Conservation (phyloP, 2,113 vertebrate genomes). For the Petromus typicus region DNA sequence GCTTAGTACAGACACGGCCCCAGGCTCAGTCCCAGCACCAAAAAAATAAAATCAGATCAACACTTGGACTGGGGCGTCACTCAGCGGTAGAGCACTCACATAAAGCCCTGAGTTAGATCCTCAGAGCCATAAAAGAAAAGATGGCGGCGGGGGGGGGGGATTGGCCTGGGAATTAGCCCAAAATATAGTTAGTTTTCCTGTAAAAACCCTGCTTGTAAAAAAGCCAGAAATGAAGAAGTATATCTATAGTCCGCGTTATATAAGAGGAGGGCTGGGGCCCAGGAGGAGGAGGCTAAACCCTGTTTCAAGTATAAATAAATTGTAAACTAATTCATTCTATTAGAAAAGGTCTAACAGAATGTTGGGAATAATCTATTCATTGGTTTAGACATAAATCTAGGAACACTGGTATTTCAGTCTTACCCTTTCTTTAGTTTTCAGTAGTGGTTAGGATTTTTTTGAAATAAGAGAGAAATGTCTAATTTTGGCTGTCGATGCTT, state of each 20-base stretch:
- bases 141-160: background rate
- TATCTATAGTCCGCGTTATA: no score
- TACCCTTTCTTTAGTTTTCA: slow-evolving; percentile 26
- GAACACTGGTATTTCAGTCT: background rate
- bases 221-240: no score
- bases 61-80: background rate
- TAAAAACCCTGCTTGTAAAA: background rate
- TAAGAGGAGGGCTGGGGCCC: background rate
- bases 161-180: background rate
- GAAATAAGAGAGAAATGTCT: background rate
- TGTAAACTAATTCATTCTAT: background rate
- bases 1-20: background rate
- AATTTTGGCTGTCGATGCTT: background rate
- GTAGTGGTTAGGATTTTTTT: background rate
- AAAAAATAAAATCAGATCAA: background rate
- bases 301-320: background rate
- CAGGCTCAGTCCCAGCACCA: background rate
- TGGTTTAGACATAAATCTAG: background rate
- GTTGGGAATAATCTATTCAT: background rate
- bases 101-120: background rate
- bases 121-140: no score
- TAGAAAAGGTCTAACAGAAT: background rate
- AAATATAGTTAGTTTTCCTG: background rate
- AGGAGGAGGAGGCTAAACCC: background rate
- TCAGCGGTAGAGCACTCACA: background rate